phyloP scores from a whole-genome alignment of 2,113 vertebrate genomes.

The Ancistrus triradiatus region DNA sequence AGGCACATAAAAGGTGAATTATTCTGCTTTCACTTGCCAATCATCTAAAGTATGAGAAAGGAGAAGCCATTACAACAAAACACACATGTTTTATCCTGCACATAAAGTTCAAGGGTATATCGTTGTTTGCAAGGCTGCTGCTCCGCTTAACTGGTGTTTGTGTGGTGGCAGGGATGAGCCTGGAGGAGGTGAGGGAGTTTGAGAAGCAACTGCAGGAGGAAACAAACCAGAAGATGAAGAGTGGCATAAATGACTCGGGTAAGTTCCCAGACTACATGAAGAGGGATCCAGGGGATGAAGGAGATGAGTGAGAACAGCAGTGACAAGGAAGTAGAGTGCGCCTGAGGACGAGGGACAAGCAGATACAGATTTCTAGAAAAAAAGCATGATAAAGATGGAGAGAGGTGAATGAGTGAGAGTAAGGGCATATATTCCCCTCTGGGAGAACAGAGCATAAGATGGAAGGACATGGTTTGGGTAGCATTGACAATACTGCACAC shows the following conservation, averaged over 20 bases:
- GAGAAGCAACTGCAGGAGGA: conserved; percentile 69
- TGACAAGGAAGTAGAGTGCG: conserved; percentile 11
- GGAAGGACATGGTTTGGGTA: background rate
- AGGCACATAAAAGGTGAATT: too few relatives aligned
- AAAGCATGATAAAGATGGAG: background rate
- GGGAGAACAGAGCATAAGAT: background rate
- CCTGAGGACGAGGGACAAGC: background rate
- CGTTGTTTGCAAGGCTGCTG: too few relatives aligned
- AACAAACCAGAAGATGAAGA: conserved; percentile 76
- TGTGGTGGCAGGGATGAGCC: conserved; percentile 62
- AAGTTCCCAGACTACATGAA: conserved; percentile 46
- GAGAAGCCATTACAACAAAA: too few relatives aligned
- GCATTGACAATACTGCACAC: conserved; percentile 31
- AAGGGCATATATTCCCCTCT: too few relatives aligned
- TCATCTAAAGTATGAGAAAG: too few relatives aligned
- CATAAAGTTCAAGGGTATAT: too few relatives aligned
- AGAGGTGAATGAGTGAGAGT: background rate
- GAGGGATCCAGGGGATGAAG: conserved; percentile 10
- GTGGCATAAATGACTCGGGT: conserved; percentile 61
- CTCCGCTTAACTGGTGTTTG: background rate
- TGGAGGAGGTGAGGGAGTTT: conserved; percentile 71
- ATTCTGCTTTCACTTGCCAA: too few relatives aligned
- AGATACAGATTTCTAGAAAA: background rate
- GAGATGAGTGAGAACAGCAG: background rate
- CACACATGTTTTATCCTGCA: too few relatives aligned